Percentiles rank a stretch among this genome's conserved stretches.
These are phyloP conservation scores for Syrrhaptes paradoxus DNA, from an alignment of 2,113 vertebrate species.

Conservation along the genomic window DNA sequence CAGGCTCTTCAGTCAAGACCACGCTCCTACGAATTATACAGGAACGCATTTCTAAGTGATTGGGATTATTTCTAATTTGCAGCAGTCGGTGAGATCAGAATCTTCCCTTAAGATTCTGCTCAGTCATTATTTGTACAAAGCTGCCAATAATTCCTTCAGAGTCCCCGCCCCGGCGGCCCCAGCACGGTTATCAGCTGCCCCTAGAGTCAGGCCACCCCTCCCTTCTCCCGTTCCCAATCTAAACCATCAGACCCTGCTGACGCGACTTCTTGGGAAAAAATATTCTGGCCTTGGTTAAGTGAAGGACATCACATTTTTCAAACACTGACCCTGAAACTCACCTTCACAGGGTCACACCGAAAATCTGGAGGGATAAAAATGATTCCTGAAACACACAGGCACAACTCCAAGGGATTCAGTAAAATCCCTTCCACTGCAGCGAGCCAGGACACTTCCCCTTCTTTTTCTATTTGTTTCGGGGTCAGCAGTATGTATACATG, in stretches of 20 bases:
- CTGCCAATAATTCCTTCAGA: background rate
- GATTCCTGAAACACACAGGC: background rate
- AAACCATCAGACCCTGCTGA: background rate
- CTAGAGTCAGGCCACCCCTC: background rate
- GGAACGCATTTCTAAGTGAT: background rate
- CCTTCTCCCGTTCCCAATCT: background rate
- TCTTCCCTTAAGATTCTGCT: background rate
- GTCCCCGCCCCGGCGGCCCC: background rate
- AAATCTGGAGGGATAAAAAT: background rate
- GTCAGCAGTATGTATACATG: background rate
- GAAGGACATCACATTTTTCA: background rate
- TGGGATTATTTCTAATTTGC: background rate
- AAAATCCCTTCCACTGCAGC: background rate
- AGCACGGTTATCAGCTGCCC: background rate
- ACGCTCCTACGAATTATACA: background rate
- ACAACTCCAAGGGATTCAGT: background rate
- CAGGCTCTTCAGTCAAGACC: background rate
- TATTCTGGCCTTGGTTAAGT: background rate
- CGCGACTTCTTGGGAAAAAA: background rate
- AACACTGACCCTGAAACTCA: background rate
- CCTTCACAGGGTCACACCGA: background rate
- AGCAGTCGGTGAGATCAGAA: background rate
- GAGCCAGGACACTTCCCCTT: background rate
- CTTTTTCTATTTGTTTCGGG: background rate
- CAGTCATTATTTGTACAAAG: background rate